Evolutionary conservation across 2,113 vertebrate genomes (phyloP), one percentile per base, ranked within the genome.

Genomic region (Thomomys bottae): DNA sequence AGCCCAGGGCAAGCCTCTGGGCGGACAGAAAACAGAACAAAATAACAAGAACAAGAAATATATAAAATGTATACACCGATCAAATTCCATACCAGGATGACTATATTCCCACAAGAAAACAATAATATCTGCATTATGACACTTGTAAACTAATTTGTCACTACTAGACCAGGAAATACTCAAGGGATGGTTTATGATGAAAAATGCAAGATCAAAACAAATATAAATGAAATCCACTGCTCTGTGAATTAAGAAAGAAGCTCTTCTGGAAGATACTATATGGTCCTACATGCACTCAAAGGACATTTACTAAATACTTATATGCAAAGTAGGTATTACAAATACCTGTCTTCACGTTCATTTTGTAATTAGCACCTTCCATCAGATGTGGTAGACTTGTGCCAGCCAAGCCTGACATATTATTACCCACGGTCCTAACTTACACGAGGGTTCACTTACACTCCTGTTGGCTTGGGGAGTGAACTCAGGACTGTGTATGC

Each of bases 131-230:
- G 30, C 61, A 42, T 42, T 88, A 73, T 57, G 32, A 17, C n/a
- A 28, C 82, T 85, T 87, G 36, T 15, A 84, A 28, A 7, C 49
- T 79, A 42, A 30, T 38, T 32, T 83, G 54, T 86, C 67, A 82
- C 26, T 79, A 12, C 8, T 49, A 36, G 87, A 89, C 59, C 24
- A 38, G 6, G 38, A 75, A 87, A 75, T 59, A 20, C 10, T 63
- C 40, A 88, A 80, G 61, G n/a, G 2, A 14, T 88, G 32, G 59
- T 61, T 85, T 85, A 59, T 45, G 54, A 71, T 67, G 61, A 63
- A 88, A 90, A 85, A 73, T 78, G 7, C 63, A 78, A 64, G 78
- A 84, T 8, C n/a, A 49, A 59, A 87, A n/a, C n/a, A 68, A 40
- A 94, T n/a, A 81, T 5, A 63, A 64, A 26, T 3, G 21, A 85